phyloP scores from a whole-genome alignment of 2,113 vertebrate species.

The Alligator mississippiensis region DNA sequence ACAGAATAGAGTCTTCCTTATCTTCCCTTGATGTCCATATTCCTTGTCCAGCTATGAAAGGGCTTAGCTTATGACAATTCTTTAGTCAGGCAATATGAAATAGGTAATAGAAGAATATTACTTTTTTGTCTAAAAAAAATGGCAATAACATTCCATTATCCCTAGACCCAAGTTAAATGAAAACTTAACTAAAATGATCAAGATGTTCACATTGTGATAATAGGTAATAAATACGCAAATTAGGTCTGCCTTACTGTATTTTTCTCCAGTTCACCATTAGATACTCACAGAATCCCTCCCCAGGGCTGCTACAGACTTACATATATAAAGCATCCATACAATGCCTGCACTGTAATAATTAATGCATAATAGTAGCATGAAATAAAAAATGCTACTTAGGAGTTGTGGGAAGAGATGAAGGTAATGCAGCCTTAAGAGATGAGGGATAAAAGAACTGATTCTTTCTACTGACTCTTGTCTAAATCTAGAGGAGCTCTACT shows the following conservation, averaged over 20 bases:
- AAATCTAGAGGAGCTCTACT: background rate
- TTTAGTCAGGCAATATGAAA: too few species aligned
- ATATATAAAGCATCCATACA: background rate
- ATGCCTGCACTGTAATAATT: background rate
- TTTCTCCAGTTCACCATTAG: background rate
- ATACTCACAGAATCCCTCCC: background rate
- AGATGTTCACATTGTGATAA: background rate
- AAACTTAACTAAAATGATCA: background rate
- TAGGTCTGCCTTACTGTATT: background rate
- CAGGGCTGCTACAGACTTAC: background rate
- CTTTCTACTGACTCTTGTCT: background rate
- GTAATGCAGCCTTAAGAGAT: background rate
- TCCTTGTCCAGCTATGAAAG: too few species aligned
- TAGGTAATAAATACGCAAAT: background rate
- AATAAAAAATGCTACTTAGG: background rate
- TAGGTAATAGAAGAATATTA: too few species aligned
- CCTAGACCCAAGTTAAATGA: background rate
- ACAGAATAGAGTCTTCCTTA: too few species aligned
- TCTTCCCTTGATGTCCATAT: too few species aligned
- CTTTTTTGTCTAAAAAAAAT: background rate
- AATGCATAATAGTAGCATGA: background rate
- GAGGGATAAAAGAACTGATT: fast-evolving
- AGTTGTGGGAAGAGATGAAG: background rate
- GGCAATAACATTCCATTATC: background rate
- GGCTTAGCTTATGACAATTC: too few species aligned